Evolutionary conservation across 2,797 vertebrate genomes (phyloP).

Genomic region (Lemur catta): DNA sequence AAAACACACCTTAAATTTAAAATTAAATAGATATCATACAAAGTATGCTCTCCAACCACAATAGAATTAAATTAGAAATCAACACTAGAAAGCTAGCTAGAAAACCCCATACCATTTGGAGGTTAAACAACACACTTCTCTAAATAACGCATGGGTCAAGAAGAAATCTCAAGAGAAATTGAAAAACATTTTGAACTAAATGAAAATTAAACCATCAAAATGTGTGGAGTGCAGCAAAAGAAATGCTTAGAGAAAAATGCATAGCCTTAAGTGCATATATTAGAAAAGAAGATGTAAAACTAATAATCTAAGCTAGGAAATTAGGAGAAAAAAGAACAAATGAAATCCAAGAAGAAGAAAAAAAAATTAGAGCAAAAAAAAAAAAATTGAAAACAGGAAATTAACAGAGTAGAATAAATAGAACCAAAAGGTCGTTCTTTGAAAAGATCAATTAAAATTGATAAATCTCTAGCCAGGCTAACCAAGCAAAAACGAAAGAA

Average conservation of each 20-base stretch:
- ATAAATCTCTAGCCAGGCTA: neutral
- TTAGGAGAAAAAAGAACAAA: neutral
- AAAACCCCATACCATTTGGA: neutral
- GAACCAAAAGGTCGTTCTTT: neutral
- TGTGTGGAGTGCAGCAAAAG: neutral
- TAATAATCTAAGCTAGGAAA: neutral
- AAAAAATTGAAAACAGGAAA: conserved; percentile 2
- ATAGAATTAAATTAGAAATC: conserved; percentile 12
- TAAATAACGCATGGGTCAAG: conserved; percentile 11
- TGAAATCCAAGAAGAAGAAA: neutral
- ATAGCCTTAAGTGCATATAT: neutral
- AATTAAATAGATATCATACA: neutral
- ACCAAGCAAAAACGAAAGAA: neutral
- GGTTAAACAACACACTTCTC: conserved; percentile 6
- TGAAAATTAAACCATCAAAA: conserved; percentile 17
- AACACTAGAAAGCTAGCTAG: neutral
- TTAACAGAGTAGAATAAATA: neutral
- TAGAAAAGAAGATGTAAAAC: conserved; percentile 8
- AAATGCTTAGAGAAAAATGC: neutral
- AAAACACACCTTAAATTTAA: conserved; percentile 21
- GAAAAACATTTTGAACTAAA: conserved; percentile 5
- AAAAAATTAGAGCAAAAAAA: neutral
- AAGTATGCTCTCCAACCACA: neutral
- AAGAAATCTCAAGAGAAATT: conserved; percentile 4
- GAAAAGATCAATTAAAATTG: neutral